Percentiles rank a stretch among this genome's conserved stretches.
Evolutionary conservation across 2,888 invertebrate species (phyloP).

Genomic region (Scaptomyza cyrtandrae): DNA sequence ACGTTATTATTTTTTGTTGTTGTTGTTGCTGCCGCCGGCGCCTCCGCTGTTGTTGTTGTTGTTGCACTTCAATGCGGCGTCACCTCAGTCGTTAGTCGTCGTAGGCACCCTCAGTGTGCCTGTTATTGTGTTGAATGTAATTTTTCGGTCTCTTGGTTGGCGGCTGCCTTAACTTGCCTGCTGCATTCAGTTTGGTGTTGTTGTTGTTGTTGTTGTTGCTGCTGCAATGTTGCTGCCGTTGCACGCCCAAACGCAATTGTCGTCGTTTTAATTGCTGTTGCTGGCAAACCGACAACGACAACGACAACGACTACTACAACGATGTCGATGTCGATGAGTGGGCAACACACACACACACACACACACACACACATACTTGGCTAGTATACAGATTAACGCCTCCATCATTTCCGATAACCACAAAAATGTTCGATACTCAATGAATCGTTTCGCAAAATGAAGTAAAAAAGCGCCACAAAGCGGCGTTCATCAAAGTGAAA

Average conservation of each 20-base stretch:
- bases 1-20: slow-evolving; percentile 24
- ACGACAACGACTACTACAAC: background rate
- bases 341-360: slow-evolving; percentile 42
- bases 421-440: slow-evolving; percentile 19
- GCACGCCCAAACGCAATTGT: slow-evolving; percentile 73
- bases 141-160: slow-evolving; percentile 62
- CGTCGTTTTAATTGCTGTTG: slow-evolving; percentile 74
- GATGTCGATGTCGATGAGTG: slow-evolving; percentile 38
- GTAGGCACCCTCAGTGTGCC: slow-evolving; percentile 40
- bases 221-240: slow-evolving; percentile 29
- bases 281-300: slow-evolving; percentile 23
- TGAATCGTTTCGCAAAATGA: slow-evolving; percentile 20
- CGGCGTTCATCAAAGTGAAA: slow-evolving; percentile 43
- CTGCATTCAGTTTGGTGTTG: slow-evolving; percentile 4
- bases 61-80: slow-evolving; percentile 29
- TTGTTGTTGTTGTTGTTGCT: slow-evolving; percentile 29
- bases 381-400: slow-evolving; percentile 59
- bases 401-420: slow-evolving; percentile 48
- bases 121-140: slow-evolving; percentile 51
- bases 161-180: too few relatives aligned
- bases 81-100: slow-evolving; percentile 43
- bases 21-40: slow-evolving; percentile 53
- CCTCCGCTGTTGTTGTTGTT: slow-evolving; percentile 40
- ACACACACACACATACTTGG: slow-evolving; percentile 42
- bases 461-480: slow-evolving; percentile 10